phyloP scores from a whole-genome alignment of 2,888 invertebrate species.

The Peribatodes rhomboidaria region DNA sequence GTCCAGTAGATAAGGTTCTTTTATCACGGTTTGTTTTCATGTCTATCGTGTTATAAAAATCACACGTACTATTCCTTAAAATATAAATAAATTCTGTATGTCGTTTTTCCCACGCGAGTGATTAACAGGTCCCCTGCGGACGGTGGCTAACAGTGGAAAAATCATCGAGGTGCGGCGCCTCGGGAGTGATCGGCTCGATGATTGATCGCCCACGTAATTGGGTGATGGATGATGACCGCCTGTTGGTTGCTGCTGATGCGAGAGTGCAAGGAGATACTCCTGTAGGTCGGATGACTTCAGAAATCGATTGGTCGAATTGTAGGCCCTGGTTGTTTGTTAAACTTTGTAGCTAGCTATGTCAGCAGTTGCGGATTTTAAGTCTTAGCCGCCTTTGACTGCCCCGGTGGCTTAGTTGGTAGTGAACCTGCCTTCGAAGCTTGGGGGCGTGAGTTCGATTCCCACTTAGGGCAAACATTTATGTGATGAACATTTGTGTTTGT shows the following conservation, averaged over 20 bases:
- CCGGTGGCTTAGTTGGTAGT: too few relatives aligned
- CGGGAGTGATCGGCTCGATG: constrained; percentile 87
- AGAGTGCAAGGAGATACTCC: background rate
- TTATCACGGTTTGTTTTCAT: too few relatives aligned
- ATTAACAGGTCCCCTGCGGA: constrained; percentile 80
- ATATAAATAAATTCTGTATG: constrained; percentile 49
- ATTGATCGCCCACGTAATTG: constrained; percentile 92
- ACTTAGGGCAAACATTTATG: too few relatives aligned
- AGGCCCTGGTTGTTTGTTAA: too few relatives aligned
- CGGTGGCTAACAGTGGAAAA: constrained; percentile 74
- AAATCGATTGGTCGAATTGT: too few relatives aligned
- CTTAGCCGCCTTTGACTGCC: too few relatives aligned
- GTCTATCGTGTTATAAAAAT: background rate
- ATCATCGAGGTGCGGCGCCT: constrained; percentile 71
- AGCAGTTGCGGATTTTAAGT: too few relatives aligned
- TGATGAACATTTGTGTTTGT: too few relatives aligned
- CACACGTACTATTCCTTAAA: background rate
- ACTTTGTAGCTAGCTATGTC: too few relatives aligned
- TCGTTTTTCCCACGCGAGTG: constrained; percentile 68
- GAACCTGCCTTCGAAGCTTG: too few relatives aligned
- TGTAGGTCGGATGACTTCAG: background rate
- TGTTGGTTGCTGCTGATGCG: constrained; percentile 32
- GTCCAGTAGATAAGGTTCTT: too few relatives aligned
- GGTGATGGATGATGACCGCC: constrained; percentile 89
- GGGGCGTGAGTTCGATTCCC: too few relatives aligned